Conservation (phyloP, 1,140 invertebrate genomes). For the Zaprionus vittiger region DNA sequence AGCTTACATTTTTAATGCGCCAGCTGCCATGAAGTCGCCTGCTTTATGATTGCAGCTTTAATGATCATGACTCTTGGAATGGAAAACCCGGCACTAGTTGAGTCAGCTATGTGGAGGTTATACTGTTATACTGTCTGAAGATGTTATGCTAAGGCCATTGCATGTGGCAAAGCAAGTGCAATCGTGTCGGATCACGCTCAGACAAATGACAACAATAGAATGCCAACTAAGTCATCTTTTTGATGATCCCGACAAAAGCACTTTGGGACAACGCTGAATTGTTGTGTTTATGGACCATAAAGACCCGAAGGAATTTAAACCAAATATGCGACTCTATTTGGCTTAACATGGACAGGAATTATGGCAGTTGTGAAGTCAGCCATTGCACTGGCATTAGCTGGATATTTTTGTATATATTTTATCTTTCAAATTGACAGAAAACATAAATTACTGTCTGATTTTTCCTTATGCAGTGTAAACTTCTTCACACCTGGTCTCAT, state of each 20-base stretch:
- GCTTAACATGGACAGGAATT: neutral
- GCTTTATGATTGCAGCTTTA: conserved; percentile 71
- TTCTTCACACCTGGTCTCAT: neutral
- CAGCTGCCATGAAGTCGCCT: conserved; percentile 29
- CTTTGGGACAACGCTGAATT: conserved; percentile 5
- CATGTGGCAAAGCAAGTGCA: conserved; percentile 36
- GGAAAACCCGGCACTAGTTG: conserved; percentile 16
- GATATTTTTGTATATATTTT: neutral
- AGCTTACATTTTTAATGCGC: conserved; percentile 75
- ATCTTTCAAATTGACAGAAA: neutral
- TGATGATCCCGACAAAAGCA: conserved; percentile 15
- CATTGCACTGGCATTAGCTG: neutral
- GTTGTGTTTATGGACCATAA: conserved; percentile 30
- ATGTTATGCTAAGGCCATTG: conserved; percentile 13
- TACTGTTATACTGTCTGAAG: neutral
- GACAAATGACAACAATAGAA: conserved; percentile 45
- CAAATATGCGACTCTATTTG: conserved; percentile 32
- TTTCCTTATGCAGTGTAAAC: neutral
- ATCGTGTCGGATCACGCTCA: conserved; percentile 37
- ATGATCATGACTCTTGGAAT: conserved; percentile 50
- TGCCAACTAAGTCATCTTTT: conserved; percentile 33
- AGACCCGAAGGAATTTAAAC: conserved; percentile 25
- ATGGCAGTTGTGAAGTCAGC: neutral
- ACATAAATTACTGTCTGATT: neutral
- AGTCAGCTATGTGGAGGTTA: conserved; percentile 10